Conservation (phyloP, 2,113 vertebrate species). For the Pimephales promelas region DNA sequence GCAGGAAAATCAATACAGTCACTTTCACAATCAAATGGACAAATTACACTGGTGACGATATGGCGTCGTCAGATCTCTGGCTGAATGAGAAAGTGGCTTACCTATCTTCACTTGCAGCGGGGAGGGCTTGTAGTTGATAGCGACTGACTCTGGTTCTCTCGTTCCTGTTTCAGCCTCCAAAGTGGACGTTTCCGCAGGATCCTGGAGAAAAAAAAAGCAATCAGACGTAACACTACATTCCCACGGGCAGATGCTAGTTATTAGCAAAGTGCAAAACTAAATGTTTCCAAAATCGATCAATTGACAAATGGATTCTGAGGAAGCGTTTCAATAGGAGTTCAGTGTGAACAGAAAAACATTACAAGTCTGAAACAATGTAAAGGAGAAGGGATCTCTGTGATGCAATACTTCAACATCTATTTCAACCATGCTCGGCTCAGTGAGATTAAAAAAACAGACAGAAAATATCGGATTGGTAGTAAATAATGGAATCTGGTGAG, state of each 20-base stretch:
- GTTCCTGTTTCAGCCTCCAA: constrained; percentile 84
- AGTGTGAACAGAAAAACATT: constrained; percentile 39
- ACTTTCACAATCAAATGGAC: neutral
- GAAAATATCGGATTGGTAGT: neutral
- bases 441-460: neutral
- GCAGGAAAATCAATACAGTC: constrained; percentile 16
- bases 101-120: constrained; percentile 96
- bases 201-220: constrained; percentile 70
- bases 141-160: constrained; percentile 88
- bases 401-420: neutral
- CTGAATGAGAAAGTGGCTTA: constrained; percentile 68
- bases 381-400: too few species aligned
- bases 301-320: neutral
- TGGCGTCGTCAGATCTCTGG: neutral
- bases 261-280: neutral
- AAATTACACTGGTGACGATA: neutral
- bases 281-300: neutral
- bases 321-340: neutral
- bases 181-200: constrained; percentile 85
- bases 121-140: constrained; percentile 96
- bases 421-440: neutral
- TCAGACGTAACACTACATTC: constrained; percentile 15
- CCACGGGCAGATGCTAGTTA: neutral
- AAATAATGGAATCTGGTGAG: constrained; percentile 11
- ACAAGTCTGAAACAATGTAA: neutral